These are phyloP conservation scores for Lysandra bellargus DNA, from an alignment of 2,888 invertebrate species.

Conservation along the genomic window DNA sequence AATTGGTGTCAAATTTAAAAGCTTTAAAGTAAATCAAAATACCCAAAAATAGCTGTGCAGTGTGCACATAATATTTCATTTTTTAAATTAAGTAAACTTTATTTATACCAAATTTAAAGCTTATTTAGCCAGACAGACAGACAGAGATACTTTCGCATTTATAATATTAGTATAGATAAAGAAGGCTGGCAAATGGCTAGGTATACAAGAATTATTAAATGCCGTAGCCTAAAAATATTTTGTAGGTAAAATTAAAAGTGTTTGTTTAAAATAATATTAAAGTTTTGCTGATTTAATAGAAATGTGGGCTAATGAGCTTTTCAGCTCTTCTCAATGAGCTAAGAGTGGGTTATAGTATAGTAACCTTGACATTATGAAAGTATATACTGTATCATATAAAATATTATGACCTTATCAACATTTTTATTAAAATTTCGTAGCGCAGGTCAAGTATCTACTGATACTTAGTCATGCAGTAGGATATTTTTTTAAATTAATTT, in stretches of 20 bases:
- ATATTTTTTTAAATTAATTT: too few species aligned
- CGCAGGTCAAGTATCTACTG: too few species aligned
- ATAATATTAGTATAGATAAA: background rate
- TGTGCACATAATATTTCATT: too few species aligned
- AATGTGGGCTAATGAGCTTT: conserved; percentile 9
- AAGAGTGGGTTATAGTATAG: background rate
- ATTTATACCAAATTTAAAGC: too few species aligned
- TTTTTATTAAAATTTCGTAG: background rate
- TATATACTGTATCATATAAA: background rate
- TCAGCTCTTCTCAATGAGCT: background rate
- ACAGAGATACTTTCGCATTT: too few species aligned
- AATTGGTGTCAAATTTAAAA: too few species aligned
- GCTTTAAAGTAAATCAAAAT: too few species aligned
- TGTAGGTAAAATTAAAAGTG: background rate
- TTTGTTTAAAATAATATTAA: background rate
- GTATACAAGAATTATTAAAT: background rate
- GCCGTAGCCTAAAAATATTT: background rate
- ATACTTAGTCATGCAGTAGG: too few species aligned
- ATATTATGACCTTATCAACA: background rate
- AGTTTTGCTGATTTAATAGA: background rate
- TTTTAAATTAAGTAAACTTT: too few species aligned
- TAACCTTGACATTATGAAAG: conserved; percentile 7
- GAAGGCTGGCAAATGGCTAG: background rate
- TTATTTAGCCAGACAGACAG: too few species aligned
- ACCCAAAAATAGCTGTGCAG: too few species aligned